These are phyloP conservation scores for Quadroppia sp. DNA, from an alignment of 2,888 invertebrate genomes.

Conservation along the genomic window DNA sequence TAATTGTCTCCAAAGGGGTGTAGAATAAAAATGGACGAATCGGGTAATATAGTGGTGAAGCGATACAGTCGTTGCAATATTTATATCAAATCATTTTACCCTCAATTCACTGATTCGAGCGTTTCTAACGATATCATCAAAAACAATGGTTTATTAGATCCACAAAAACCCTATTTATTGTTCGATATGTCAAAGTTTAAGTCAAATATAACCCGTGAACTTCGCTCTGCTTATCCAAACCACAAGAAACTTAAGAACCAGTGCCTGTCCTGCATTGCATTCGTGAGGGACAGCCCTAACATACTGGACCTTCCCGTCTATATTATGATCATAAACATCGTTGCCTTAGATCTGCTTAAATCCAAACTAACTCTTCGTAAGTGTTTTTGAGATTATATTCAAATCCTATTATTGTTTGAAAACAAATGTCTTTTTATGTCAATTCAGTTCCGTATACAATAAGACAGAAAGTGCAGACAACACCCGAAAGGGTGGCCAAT, in stretches of 20 bases:
- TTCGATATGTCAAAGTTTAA: constrained; percentile 97
- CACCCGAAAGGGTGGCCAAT: neutral
- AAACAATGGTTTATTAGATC: constrained; percentile 77
- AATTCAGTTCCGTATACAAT: constrained; percentile 28
- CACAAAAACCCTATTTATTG: constrained; percentile 88
- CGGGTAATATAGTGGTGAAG: constrained; percentile 88
- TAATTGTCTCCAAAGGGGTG: constrained; percentile 71
- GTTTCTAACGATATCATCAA: constrained; percentile 86
- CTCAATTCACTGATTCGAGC: constrained; percentile 60
- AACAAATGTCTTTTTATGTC: neutral
- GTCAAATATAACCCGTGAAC: constrained; percentile 82
- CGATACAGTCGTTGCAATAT: constrained; percentile 89
- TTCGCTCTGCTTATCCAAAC: constrained; percentile 75
- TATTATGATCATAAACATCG: constrained; percentile 94
- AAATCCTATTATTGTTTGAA: neutral
- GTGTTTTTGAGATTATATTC: neutral
- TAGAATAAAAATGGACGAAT: constrained; percentile 92
- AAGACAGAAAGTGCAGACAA: constrained; percentile 10
- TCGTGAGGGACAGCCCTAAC: constrained; percentile 83
- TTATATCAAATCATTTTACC: constrained; percentile 64
- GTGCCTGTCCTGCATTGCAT: constrained; percentile 85
- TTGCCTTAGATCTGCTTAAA: constrained; percentile 95
- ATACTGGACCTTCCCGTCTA: constrained; percentile 92
- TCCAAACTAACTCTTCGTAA: constrained; percentile 62
- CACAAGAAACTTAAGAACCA: constrained; percentile 81